Percentiles rank a stretch among this genome's conserved stretches.
Evolutionary conservation across 2,113 vertebrate species (phyloP).

Genomic region (Scartelaos histophorus): DNA sequence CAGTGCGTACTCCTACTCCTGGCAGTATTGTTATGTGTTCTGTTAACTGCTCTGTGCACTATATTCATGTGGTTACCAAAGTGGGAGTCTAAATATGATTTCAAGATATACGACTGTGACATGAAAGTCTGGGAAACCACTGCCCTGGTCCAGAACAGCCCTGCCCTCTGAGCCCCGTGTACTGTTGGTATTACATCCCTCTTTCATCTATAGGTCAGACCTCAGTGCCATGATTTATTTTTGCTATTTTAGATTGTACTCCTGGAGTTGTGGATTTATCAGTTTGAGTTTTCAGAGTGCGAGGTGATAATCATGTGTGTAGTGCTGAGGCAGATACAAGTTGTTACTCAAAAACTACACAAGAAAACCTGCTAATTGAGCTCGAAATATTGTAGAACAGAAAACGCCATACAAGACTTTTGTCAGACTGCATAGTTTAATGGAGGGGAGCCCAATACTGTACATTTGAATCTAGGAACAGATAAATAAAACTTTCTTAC

Average conservation of each 20-base stretch:
- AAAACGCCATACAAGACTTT: not conserved
- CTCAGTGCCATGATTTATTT: not conserved
- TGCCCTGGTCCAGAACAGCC: no score
- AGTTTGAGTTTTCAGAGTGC: not conserved
- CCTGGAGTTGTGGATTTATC: not conserved
- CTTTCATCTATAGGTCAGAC: not conserved
- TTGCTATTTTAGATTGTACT: not conserved
- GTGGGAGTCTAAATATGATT: no score
- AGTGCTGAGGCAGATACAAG: not conserved
- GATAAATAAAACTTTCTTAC: constrained; percentile 90
- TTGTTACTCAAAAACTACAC: not conserved
- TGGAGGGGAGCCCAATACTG: constrained; percentile 70
- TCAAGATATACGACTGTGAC: no score
- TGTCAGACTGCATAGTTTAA: constrained; percentile 71
- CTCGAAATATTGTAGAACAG: not conserved
- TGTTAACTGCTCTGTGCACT: not conserved
- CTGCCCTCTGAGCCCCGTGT: no score
- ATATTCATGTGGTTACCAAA: no score
- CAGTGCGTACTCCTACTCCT: not conserved
- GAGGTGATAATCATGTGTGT: not conserved
- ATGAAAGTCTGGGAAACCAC: no score
- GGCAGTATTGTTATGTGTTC: not conserved
- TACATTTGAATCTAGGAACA: constrained; percentile 72
- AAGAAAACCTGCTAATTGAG: not conserved
- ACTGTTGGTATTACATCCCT: not conserved